Conservation (phyloP, 2,113 vertebrate genomes). For the Noturus placidus region DNA sequence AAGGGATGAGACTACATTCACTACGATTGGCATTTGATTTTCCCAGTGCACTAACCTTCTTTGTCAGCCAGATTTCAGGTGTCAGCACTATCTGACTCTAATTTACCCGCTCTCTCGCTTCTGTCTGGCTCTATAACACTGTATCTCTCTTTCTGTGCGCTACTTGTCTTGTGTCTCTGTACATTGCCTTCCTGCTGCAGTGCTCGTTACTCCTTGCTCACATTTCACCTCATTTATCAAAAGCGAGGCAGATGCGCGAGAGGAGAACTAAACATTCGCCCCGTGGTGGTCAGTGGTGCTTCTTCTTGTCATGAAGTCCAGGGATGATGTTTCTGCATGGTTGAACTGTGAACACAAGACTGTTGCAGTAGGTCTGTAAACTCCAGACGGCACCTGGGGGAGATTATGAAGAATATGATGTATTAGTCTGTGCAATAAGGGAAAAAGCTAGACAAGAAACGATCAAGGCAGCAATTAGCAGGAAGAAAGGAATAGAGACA, state of each 20-base stretch:
- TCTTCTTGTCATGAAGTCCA: background rate
- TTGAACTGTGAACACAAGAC: background rate
- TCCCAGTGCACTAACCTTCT: conserved; percentile 26
- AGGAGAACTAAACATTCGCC: background rate
- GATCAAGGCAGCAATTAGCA: background rate
- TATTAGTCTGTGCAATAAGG: background rate
- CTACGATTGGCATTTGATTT: conserved; percentile 31
- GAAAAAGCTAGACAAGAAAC: background rate
- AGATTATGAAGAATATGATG: background rate
- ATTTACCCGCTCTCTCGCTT: conserved; percentile 9
- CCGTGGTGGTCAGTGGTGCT: background rate
- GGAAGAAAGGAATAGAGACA: background rate
- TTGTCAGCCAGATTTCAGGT: conserved; percentile 37
- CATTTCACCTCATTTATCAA: conserved; percentile 51
- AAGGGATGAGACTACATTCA: conserved; percentile 8
- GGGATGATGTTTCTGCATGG: background rate
- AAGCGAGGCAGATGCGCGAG: background rate
- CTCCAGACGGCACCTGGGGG: background rate
- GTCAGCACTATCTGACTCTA: conserved; percentile 34
- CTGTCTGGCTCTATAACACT: conserved; percentile 10
- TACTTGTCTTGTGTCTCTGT: conserved; percentile 12
- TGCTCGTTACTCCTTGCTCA: conserved; percentile 45
- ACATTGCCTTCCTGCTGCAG: conserved; percentile 34
- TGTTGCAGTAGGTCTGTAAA: background rate
- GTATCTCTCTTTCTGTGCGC: conserved; percentile 8